Base-by-base conservation (phyloP, 1,140 invertebrate species). In the Zaprionus africanus region DNA sequence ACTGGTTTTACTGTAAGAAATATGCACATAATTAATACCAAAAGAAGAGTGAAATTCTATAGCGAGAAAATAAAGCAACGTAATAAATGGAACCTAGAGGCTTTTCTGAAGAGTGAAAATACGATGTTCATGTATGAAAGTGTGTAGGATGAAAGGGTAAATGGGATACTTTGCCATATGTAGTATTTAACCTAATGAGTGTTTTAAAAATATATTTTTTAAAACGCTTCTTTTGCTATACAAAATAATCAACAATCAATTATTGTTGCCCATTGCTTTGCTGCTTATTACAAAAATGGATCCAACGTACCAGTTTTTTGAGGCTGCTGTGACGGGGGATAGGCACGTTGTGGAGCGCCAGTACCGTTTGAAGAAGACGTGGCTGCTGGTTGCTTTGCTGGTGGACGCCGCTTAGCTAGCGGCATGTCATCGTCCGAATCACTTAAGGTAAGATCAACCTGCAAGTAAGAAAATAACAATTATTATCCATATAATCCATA, bases 391-490 rank as follows among this genome's bases (percentile, higher is more conserved):
- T 80, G 77, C 54, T 90, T 90, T 11, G 90, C 72, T 63, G 83
- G 78, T 11, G 91, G 90, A 67, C 91, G 88, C 67, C 88, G 88
- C 70, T 92, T 93, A 24, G 92, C 92, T 62, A 93, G 68, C 49
- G 93, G 93, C 78, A 93, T 78, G 70, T 93, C 93, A 74, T 93
- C 93, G 72, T 93, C 93, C 28, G 92, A 93, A 82, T 93, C 92
- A 64, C 92, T 93, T 31, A 93, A 72, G 31, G 93, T 93, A 51
- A 93, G 78, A 82, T 93, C 93, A 38, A 93, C 93, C 92, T 93
- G 51, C 53, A 43, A 51, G 56, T 22, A 62, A 57, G 43, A 66
- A 26, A 13, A n/a, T 11, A 58, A 56, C 11, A 31, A 34, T 24
- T 22, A 56, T n/a, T 36, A 51, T 49, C 38, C 15, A 34, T 31